These are phyloP conservation scores for Kryphioiulus occultus DNA, from an alignment of 2,888 invertebrate genomes.

Conservation along the genomic window DNA sequence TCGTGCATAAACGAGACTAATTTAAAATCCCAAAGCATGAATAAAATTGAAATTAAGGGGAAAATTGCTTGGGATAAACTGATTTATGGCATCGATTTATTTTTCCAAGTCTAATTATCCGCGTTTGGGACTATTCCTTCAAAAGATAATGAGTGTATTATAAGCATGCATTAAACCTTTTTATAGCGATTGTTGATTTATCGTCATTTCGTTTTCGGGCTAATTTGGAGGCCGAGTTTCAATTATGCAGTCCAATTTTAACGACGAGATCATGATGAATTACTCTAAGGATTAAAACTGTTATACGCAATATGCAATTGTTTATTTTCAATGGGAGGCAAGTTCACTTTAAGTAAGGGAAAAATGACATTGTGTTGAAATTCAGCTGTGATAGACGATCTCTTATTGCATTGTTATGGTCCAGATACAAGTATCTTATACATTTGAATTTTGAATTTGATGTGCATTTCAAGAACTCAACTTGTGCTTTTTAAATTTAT, in stretches of 20 bases:
- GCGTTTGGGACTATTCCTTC: background rate
- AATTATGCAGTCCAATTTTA: background rate
- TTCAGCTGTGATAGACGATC: no score
- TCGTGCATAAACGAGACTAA: background rate
- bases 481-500: no score
- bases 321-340: background rate
- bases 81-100: slow-evolving; percentile 5
- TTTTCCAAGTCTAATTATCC: background rate
- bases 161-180: background rate
- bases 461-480: no score
- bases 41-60: slow-evolving; percentile 5
- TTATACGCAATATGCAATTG: background rate
- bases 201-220: background rate
- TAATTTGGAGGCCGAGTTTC: background rate
- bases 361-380: no score
- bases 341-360: background rate
- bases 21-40: background rate
- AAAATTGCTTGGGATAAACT: background rate
- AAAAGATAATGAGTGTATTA: background rate
- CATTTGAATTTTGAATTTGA: no score
- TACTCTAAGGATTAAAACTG: background rate
- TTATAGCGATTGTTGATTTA: background rate
- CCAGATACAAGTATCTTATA: no score
- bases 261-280: background rate
- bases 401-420: no score